Percentiles rank a stretch among this genome's conserved stretches.
These are phyloP conservation scores for Coilia nasus DNA, from an alignment of 2,797 vertebrate genomes.

Conservation along the genomic window DNA sequence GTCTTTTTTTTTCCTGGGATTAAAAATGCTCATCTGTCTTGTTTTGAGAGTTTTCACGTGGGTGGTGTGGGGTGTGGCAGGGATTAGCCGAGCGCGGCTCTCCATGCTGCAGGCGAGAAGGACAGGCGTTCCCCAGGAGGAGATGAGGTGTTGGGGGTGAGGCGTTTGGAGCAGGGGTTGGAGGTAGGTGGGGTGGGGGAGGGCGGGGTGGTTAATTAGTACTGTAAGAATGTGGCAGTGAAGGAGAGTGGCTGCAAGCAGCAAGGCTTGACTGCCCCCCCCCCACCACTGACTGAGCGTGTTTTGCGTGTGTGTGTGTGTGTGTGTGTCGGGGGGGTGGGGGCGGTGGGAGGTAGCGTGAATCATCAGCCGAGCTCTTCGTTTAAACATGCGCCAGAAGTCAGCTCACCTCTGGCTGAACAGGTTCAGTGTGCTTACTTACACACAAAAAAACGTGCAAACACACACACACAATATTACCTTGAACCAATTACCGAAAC, in stretches of 20 bases:
- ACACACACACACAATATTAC: background rate
- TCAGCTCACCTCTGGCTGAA: no score
- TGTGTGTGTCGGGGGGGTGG: no score
- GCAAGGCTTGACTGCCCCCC: background rate
- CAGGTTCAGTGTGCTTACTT: no score
- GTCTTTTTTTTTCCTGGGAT: background rate
- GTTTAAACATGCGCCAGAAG: no score
- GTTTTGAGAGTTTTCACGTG: background rate
- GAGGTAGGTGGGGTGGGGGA: background rate
- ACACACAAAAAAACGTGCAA: background rate
- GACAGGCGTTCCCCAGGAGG: background rate
- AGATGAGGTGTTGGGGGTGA: background rate
- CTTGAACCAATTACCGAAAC: background rate
- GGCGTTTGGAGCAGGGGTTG: no score
- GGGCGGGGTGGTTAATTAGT: background rate
- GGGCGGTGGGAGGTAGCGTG: no score
- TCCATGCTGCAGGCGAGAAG: background rate
- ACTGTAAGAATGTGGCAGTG: background rate
- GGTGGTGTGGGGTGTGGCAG: background rate
- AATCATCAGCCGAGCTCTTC: no score
- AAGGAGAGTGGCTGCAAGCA: background rate
- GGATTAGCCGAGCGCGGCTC: background rate
- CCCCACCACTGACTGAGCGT: background rate
- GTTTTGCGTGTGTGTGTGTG: no score
- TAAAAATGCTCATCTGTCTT: background rate